Conservation (phyloP, 2,113 vertebrate species). For the Orientallactaga bullata region DNA sequence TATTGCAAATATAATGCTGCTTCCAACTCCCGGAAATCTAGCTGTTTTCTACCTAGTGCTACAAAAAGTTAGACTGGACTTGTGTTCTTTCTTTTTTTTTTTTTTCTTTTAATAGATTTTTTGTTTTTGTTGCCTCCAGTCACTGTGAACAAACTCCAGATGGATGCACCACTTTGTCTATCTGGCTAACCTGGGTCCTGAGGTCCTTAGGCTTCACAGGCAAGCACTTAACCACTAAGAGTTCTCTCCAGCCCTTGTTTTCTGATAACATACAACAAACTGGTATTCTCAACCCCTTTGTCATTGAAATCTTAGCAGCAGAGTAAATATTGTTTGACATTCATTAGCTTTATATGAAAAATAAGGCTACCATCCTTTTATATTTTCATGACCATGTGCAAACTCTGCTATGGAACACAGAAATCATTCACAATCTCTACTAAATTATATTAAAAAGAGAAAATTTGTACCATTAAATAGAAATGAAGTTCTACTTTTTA, state of each 20-base stretch:
- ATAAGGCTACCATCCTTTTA: neutral
- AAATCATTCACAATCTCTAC: constrained; percentile 24
- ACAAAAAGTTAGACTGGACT: constrained; percentile 19
- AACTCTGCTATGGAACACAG: constrained; percentile 1
- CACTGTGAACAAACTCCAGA: no score
- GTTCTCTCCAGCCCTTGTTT: no score
- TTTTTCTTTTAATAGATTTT: no score
- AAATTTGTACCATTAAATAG: constrained; percentile 10
- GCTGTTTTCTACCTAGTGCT: neutral
- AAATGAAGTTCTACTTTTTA: constrained; percentile 54
- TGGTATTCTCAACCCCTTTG: neutral
- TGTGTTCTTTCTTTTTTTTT: no score
- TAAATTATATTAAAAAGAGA: constrained; percentile 40
- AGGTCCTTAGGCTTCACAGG: no score
- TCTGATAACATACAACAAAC: constrained; percentile 20
- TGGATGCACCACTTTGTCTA: no score
- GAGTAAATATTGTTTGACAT: constrained; percentile 55
- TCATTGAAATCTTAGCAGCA: neutral
- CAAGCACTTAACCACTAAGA: no score
- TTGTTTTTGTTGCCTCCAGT: no score
- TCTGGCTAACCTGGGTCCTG: no score
- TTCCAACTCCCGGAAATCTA: constrained; percentile 33
- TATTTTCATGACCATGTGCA: neutral
- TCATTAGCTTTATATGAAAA: neutral
- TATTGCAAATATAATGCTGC: constrained; percentile 54